phyloP scores from a whole-genome alignment of 1,140 invertebrate species.

The Listronotus oregonensis region DNA sequence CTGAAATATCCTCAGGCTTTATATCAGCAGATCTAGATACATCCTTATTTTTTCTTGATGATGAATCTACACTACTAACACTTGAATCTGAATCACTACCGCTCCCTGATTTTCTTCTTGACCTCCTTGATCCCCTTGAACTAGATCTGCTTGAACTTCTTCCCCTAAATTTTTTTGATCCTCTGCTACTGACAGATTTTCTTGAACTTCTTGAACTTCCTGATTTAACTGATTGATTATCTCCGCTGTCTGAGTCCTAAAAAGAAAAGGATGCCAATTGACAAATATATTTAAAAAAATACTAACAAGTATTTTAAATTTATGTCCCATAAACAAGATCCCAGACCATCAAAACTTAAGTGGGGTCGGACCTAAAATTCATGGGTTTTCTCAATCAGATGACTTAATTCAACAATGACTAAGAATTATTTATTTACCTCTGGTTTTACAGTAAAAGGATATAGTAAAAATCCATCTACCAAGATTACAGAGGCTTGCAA shows the following conservation, averaged over 20 bases:
- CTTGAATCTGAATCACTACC: slow-evolving; percentile 53
- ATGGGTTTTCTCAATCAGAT: slow-evolving; percentile 7
- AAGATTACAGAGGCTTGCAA: slow-evolving; percentile 20
- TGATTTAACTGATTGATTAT: slow-evolving; percentile 36
- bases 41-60: slow-evolving; percentile 48
- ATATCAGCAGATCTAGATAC: slow-evolving; percentile 41
- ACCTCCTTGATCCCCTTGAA: slow-evolving; percentile 19
- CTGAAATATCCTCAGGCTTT: slow-evolving; percentile 55
- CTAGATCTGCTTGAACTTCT: slow-evolving; percentile 19
- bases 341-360: not conserved
- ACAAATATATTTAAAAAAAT: too few relatives aligned
- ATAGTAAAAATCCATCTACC: slow-evolving; percentile 2
- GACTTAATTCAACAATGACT: slow-evolving; percentile 3
- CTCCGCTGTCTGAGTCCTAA: slow-evolving; percentile 36
- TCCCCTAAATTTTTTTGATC: slow-evolving; percentile 9
- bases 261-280: not conserved
- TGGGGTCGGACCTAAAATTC: not conserved
- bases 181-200: not conserved
- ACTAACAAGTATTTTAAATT: too few relatives aligned
- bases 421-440: slow-evolving; percentile 15
- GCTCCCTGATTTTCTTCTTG: slow-evolving; percentile 42
- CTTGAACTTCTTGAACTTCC: slow-evolving; percentile 12
- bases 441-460: slow-evolving; percentile 18
- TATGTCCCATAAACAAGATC: slow-evolving; percentile 17
- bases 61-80: slow-evolving; percentile 51